Evolutionary conservation across 2,113 vertebrate species (phyloP).

Genomic region (Emydocephalus ijimae): DNA sequence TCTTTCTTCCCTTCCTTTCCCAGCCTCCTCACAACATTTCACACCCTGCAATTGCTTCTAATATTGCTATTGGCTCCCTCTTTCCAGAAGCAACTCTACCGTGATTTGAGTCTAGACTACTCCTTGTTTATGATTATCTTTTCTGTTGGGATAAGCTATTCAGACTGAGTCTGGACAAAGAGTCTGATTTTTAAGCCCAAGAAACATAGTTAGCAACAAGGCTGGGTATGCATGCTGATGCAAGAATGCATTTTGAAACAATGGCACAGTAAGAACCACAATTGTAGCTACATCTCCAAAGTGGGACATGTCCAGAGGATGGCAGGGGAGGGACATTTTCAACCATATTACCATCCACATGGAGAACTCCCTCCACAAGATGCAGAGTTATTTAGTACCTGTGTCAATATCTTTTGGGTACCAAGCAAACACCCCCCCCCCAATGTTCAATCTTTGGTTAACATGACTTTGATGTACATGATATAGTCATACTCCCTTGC

Average conservation of each 20-base stretch:
- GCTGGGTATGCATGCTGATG: not conserved
- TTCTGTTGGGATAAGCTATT: not conserved
- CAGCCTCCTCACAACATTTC: not conserved
- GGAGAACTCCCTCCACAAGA: not conserved
- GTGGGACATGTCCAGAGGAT: not conserved
- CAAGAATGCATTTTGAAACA: not conserved
- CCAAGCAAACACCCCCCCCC: not conserved
- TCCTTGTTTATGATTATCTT: not conserved
- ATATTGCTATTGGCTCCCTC: not conserved
- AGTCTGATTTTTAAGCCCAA: not conserved
- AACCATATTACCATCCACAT: not conserved
- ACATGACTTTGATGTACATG: not conserved
- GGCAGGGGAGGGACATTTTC: not conserved
- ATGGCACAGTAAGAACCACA: not conserved
- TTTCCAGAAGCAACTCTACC: not conserved
- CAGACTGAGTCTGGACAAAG: not conserved
- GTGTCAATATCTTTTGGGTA: not conserved
- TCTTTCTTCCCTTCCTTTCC: not conserved
- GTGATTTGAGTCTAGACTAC: not conserved
- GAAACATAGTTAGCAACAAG: not conserved
- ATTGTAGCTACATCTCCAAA: not conserved
- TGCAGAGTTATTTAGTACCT: not conserved
- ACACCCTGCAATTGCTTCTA: not conserved
- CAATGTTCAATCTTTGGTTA: not conserved
- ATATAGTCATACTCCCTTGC: not conserved